Base-by-base conservation (phyloP, 2,797 vertebrate genomes). In the Simalia tracyae region DNA sequence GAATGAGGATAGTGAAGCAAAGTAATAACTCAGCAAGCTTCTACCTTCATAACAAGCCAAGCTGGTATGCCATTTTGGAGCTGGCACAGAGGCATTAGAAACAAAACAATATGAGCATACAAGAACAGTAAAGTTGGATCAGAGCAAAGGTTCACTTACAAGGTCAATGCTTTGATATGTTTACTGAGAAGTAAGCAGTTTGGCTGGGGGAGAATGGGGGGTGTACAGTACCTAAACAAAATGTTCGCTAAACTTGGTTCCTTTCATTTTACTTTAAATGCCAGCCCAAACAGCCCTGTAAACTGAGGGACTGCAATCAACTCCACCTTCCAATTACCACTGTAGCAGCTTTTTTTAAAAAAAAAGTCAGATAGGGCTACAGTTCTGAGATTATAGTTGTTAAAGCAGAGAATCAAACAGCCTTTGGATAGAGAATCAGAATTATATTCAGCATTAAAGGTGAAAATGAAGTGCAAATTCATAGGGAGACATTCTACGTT, bases 381-480 rank as follows among this genome's bases (percentile, higher is more conserved):
- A 86, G 57, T 68, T 91, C 31, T 72, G 63, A 42, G 31, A 66
- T 61, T 56, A 42, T 57, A 54, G 17, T 72, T 89, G 57, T 76
- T 92, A 89, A 61, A 89, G 57, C 2, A 61, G n/a, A 22, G 14
- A 42, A 89, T 76, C 36, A 90, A 92, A 89, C 28, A 36, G 84
- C 64, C 64, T 90, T 86, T 92, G 88, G 91, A 76, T 42, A 66
- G 84, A 64, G 57, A 86, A 63, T 89, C 36, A 90, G 57, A 54
- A 86, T 57, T 76, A 76, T 31, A 11, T 26, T 90, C 64, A 76
- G 42, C 57, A 72, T 54, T 89, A 61, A 89, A 76, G 64, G 91
- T 86, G 88, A 89, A 86, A 92, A 92, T 90, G 91, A 90, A 92
- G 84, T 92, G 88, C 64, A 90, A 92, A 92, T 87, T 81, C 84